These are phyloP conservation scores for Melanotaenia parkinsoni DNA, from an alignment of 2,797 vertebrate species.

Conservation along the genomic window DNA sequence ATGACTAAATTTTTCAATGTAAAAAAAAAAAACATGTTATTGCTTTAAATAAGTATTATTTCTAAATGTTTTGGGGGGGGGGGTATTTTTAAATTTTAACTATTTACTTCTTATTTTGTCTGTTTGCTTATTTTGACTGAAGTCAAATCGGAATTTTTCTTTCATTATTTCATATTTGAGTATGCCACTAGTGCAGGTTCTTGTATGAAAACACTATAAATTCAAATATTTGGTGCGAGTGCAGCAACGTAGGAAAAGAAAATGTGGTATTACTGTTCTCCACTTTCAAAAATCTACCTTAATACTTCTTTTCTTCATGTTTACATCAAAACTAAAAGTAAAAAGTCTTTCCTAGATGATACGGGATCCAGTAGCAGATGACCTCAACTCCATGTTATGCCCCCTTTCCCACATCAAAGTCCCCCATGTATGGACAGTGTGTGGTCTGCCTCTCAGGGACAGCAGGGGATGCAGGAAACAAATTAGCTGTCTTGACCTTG, in stretches of 20 bases:
- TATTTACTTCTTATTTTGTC: too few species aligned
- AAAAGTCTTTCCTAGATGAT: conserved; percentile 35
- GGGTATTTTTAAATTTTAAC: too few species aligned
- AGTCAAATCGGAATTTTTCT: neutral
- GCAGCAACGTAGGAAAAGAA: neutral
- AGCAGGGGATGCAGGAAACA: conserved; percentile 82
- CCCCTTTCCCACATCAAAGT: conserved; percentile 77
- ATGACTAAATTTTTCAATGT: too few species aligned
- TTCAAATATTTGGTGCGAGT: neutral
- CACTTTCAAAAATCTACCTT: neutral
- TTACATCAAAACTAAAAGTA: neutral
- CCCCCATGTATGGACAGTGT: conserved; percentile 79
- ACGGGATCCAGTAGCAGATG: conserved; percentile 65
- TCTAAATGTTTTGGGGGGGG: too few species aligned
- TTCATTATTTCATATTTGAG: neutral
- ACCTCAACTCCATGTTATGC: conserved; percentile 69
- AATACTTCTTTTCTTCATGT: neutral
- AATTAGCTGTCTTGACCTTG: conserved; percentile 88
- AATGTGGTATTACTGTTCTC: neutral
- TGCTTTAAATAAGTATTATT: too few species aligned
- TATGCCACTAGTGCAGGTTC: neutral
- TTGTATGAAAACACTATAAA: neutral
- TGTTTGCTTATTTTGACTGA: too few species aligned
- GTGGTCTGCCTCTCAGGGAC: conserved; percentile 81
- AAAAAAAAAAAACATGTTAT: too few species aligned